These are phyloP conservation scores for Callyntrura sp. DNA, from an alignment of 2,888 invertebrate genomes.

Conservation along the genomic window DNA sequence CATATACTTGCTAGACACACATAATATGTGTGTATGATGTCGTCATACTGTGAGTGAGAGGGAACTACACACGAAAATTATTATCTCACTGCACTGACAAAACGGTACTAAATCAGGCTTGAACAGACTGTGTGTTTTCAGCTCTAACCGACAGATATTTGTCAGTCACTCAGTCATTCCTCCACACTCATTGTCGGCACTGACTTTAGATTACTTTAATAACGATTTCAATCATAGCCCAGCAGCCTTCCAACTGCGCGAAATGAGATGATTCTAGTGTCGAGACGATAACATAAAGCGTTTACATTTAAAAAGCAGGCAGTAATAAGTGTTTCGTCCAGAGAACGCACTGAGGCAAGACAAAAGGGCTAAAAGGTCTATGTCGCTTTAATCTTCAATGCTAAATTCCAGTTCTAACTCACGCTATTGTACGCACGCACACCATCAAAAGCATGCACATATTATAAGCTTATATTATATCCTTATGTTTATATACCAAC, in stretches of 20 bases:
- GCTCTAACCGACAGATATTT: constrained; percentile 72
- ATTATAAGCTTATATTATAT: background rate
- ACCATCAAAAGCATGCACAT: background rate
- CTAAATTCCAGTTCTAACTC: background rate
- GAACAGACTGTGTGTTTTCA: constrained; percentile 52
- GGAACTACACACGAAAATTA: constrained; percentile 5
- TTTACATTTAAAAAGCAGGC: constrained; percentile 8
- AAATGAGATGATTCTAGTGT: constrained; percentile 63
- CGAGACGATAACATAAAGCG: background rate
- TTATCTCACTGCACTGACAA: constrained; percentile 46
- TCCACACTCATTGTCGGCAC: constrained; percentile 71
- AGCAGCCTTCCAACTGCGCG: constrained; percentile 64
- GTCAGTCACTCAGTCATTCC: constrained; percentile 74
- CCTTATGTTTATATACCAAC: background rate
- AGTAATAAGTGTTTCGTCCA: constrained; percentile 59
- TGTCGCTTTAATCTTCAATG: background rate
- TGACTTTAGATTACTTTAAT: constrained; percentile 70
- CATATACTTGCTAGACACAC: background rate
- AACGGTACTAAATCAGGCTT: constrained; percentile 56
- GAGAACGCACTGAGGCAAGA: constrained; percentile 72
- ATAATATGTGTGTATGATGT: background rate
- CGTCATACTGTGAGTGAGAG: background rate
- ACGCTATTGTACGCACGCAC: background rate
- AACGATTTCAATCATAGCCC: constrained; percentile 70
- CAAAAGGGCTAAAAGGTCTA: constrained; percentile 65